Evolutionary conservation across 2,113 vertebrate species (phyloP), one percentile per base, ranked within the genome.

Genomic region (Raja brachyura): DNA sequence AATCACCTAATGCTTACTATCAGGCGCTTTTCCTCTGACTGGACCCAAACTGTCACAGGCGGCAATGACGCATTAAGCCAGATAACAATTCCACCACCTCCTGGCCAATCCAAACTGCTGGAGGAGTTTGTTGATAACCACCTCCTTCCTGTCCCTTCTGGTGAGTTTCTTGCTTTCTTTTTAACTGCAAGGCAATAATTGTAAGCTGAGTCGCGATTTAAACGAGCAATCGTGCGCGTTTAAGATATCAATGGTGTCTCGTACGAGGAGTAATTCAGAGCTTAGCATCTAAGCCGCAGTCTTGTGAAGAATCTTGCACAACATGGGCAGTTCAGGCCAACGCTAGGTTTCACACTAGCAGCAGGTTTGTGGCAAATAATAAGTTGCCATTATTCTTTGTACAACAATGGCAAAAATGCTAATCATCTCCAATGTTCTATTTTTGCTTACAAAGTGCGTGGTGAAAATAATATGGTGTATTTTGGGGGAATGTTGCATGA

Each of bases 51-150:
- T 7, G 9, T 39, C 13, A 39, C 33, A 48, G 31, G 25, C 48
- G 10, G 20, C 10, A 92, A 48, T 25, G 66, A 74, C 16, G 33
- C 66, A 70, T 70, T 70, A 48, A 95, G 95, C 77, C 94, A 95
- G 75, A 95, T 95, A 92, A 94, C 77, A 61, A 93, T 90, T 68
- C 93, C 95, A 2, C 96, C 96, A 0, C 96, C 96, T 93, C 93
- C 95, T 33, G 95, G 95, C 88, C 95, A 96, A 94, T 96, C 96
- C 70, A 95, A 96, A 81, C 96, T 97, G 5, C 94, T 96, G 93
- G 96, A 97, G 83, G 97, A 97, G 93, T 96, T 97, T 95, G 96
- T 96, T 83, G 96, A 98, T 95, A 97, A 95, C 93, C 97, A 98
- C 31, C n/a, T 90, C 31, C 90, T 92, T 73, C 90, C 90, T 92